Evolutionary conservation across 2,888 invertebrate species (phyloP).

Genomic region (Abrostola tripartita): DNA sequence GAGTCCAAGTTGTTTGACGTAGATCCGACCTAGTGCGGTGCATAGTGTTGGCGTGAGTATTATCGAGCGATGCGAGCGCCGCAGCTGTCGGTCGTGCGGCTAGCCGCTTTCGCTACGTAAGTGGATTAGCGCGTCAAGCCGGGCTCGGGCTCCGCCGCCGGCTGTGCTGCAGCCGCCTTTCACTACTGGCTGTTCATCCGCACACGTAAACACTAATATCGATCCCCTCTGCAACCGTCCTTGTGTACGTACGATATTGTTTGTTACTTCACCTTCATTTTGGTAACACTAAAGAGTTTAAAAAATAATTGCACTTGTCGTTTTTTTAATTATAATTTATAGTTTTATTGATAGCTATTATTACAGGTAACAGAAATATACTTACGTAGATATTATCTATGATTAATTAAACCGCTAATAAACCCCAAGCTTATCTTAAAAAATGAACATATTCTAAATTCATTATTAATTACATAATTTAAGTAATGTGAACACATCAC

Average conservation of each 20-base stretch:
- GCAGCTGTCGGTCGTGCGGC: conserved; percentile 1
- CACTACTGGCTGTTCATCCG: conserved; percentile 35
- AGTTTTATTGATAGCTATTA: not conserved
- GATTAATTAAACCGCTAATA: no score
- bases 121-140: conserved; percentile 8
- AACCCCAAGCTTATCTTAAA: no score
- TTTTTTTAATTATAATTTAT: not conserved
- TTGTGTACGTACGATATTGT: conserved; percentile 40
- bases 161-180: not conserved
- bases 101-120: not conserved
- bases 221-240: conserved; percentile 40
- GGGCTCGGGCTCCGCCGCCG: not conserved
- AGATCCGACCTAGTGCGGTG: conserved; percentile 35
- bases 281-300: not conserved
- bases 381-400: no score
- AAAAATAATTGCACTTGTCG: not conserved
- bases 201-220: conserved; percentile 59
- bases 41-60: conserved; percentile 26
- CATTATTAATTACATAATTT: conserved; percentile 1
- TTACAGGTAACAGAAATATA: no score
- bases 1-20: conserved; percentile 2
- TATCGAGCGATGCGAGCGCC: conserved; percentile 38
- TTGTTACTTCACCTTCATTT: conserved; percentile 16
- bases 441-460: not conserved
- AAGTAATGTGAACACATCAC: not conserved